A percentile compares a stretch with the other conserved stretches of the same genome.
Evolutionary conservation across 1,140 invertebrate genomes (phyloP).

Genomic region (Atta cephalotes): DNA sequence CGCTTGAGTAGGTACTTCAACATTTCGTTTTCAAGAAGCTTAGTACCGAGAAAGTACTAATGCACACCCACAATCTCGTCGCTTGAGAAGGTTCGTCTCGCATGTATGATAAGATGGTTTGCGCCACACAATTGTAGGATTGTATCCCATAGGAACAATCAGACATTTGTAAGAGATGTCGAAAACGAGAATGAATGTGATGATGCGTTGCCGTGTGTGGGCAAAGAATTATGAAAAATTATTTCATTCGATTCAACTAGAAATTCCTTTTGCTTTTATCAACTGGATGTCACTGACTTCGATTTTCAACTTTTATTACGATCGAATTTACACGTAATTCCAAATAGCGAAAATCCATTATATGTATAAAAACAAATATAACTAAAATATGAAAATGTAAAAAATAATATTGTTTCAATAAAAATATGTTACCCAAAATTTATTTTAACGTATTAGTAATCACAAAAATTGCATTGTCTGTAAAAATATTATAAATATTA

Average conservation of each 20-base stretch:
- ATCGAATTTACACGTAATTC: background rate
- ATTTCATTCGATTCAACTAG: background rate
- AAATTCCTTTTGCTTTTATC: slow-evolving; percentile 24
- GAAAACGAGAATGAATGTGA: slow-evolving; percentile 11
- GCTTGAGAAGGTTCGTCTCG: slow-evolving; percentile 48
- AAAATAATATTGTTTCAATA: background rate
- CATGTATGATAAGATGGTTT: slow-evolving; percentile 55
- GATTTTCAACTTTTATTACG: background rate
- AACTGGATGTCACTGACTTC: background rate
- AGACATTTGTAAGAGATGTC: background rate
- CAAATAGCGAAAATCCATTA: background rate
- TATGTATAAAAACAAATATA: background rate
- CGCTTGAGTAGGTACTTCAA: slow-evolving; percentile 10
- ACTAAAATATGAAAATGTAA: background rate
- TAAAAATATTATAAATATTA: background rate
- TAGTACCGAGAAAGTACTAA: slow-evolving; percentile 55
- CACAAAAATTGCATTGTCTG: background rate
- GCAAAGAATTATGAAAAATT: slow-evolving; percentile 19
- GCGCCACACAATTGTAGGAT: slow-evolving; percentile 3
- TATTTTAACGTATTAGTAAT: background rate
- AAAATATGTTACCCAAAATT: background rate
- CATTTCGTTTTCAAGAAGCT: slow-evolving; percentile 17
- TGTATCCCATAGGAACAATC: slow-evolving; percentile 6
- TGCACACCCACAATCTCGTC: slow-evolving; percentile 69
- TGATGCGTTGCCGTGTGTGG: background rate